Evolutionary conservation across 2,113 vertebrate genomes (phyloP), one percentile per base, ranked within the genome.

Genomic region (Myanophis thanlyinensis): DNA sequence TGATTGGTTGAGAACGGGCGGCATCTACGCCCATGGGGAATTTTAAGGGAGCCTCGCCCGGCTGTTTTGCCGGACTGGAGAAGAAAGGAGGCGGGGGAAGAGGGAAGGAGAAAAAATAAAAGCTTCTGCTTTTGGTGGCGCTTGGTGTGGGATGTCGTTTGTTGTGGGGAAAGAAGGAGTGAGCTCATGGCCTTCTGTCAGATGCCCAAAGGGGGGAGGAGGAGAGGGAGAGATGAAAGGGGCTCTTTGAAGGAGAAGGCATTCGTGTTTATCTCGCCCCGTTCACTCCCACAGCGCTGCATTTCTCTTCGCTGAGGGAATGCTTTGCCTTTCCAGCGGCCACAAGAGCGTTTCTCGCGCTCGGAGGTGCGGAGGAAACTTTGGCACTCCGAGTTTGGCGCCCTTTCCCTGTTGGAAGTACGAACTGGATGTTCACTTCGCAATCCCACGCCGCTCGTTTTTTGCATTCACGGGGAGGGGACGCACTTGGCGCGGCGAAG

Each of bases 151-250:
- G 88, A 62, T 44, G 92, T 10, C 46, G 67, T 73, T 85, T 85
- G 92, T 56, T 89, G 88, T 40, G 92, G 67, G 49, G 51, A 6
- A 62, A 44, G 53, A 18, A 49, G 25, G 88, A 62, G 47, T 90
- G 92, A 90, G 87, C 92, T 92, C 20, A 86, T 89, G 67, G 52
- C 88, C 35, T 35, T 27, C 6, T 49, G 46, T 86, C 92, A 62
- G 47, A 35, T n/a, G 25, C 88, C 53, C 22, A 9, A 11, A 25
- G 20, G 23, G 30, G 22, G 84, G n/a, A 3, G 35, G 47, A 30
- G 87, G 67, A 40, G 48, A 8, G 20, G 20, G 25, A 6, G 62
- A 40, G 80, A 90, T 93, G 92, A 93, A 89, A 86, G 23, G 92
- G 53, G 2, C 80, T 22, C 80, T 86, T 93, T 93, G 88, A 89